phyloP scores from a whole-genome alignment of 2,888 invertebrate species.

The Cephus pulcher region DNA sequence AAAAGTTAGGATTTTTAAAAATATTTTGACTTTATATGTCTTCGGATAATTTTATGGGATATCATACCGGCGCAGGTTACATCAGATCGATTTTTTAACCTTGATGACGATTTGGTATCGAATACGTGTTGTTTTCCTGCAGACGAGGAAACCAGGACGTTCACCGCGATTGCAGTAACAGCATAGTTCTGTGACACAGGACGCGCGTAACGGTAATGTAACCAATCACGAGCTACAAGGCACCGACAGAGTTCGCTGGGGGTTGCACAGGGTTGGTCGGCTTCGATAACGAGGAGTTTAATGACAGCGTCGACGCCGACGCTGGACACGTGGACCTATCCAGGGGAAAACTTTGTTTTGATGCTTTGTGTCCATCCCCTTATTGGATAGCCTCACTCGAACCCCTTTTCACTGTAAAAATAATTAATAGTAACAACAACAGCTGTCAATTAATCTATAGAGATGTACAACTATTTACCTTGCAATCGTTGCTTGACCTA shows the following conservation, averaged over 20 bases:
- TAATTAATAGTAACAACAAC: background rate
- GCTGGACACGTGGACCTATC: slow-evolving; percentile 29
- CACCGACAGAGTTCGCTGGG: slow-evolving; percentile 35
- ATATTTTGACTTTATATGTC: too few species aligned
- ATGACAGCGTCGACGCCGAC: slow-evolving; percentile 62
- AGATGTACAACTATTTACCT: background rate
- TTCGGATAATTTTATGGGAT: background rate
- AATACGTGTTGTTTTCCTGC: background rate
- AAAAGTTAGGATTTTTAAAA: too few species aligned
- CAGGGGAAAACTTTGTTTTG: slow-evolving; percentile 20
- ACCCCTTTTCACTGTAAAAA: background rate
- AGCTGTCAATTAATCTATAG: background rate
- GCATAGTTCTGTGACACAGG: slow-evolving; percentile 57
- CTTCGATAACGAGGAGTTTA: slow-evolving; percentile 62
- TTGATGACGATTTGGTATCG: background rate
- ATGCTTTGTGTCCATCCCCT: slow-evolving; percentile 16
- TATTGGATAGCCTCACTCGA: background rate
- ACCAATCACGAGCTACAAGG: slow-evolving; percentile 58
- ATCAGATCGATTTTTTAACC: background rate
- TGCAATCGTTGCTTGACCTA: background rate
- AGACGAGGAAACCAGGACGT: slow-evolving; percentile 15
- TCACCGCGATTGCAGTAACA: slow-evolving; percentile 64
- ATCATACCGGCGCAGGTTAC: background rate
- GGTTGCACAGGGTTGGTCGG: slow-evolving; percentile 19
- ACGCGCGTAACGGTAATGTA: slow-evolving; percentile 67